Percentiles rank a stretch among this genome's conserved stretches.
These are phyloP conservation scores for Arrhamphus sclerolepis DNA, from an alignment of 2,797 vertebrate genomes.

Conservation along the genomic window DNA sequence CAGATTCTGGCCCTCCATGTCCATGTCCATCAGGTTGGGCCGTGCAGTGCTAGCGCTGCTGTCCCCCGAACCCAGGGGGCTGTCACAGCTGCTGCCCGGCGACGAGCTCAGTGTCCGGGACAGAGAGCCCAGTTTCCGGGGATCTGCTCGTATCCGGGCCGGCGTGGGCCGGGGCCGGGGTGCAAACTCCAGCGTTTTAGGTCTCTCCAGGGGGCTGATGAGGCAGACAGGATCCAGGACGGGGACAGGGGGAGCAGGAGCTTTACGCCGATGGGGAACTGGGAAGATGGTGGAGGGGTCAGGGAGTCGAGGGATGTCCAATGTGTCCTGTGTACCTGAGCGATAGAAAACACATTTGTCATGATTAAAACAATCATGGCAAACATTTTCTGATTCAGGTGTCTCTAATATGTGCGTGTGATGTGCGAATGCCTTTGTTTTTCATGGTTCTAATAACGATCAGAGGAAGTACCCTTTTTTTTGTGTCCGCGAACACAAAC, in stretches of 20 bases:
- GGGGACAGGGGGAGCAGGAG: constrained; percentile 64
- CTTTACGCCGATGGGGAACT: constrained; percentile 76
- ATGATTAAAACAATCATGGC: background rate
- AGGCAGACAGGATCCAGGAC: constrained; percentile 52
- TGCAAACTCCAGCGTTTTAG: constrained; percentile 89
- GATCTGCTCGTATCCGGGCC: constrained; percentile 82
- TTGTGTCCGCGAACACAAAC: no score
- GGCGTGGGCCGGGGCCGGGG: constrained; percentile 87
- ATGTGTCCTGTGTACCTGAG: constrained; percentile 76
- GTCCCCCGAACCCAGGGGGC: constrained; percentile 80
- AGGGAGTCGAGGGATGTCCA: constrained; percentile 83
- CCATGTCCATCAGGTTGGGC: constrained; percentile 89
- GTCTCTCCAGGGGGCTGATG: constrained; percentile 81
- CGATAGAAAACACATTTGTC: background rate
- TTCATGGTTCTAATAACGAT: no score
- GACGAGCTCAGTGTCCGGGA: constrained; percentile 85
- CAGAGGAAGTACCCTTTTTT: no score
- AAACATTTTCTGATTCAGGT: background rate
- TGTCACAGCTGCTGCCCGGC: constrained; percentile 85
- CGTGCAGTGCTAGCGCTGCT: constrained; percentile 51
- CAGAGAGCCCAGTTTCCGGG: constrained; percentile 88
- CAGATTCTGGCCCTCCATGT: constrained; percentile 88
- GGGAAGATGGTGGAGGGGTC: constrained; percentile 82
- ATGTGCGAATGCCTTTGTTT: no score
- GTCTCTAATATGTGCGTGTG: background rate